These are phyloP conservation scores for Andricus curvator DNA, from an alignment of 2,888 invertebrate genomes.

Conservation along the genomic window DNA sequence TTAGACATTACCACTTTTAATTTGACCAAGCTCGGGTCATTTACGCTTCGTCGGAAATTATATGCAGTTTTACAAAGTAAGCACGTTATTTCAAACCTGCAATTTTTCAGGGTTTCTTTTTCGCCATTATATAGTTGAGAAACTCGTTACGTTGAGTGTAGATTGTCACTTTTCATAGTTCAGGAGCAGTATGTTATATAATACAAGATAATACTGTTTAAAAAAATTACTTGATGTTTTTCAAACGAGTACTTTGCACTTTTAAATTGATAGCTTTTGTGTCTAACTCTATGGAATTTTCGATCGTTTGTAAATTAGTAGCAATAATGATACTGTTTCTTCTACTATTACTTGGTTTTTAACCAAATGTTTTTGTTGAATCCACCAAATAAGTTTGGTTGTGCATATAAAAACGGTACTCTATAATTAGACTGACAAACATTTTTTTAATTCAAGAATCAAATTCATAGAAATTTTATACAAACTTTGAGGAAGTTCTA, in stretches of 20 bases:
- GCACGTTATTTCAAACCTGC: background rate
- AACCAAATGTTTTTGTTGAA: too few species aligned
- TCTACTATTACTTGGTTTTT: background rate
- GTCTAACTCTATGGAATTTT: background rate
- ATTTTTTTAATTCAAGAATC: too few species aligned
- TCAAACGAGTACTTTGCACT: background rate
- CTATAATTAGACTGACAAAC: too few species aligned
- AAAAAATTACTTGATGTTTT: background rate
- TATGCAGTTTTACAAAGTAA: background rate
- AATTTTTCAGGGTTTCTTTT: background rate
- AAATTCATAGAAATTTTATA: too few species aligned
- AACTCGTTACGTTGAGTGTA: too few species aligned
- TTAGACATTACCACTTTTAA: background rate
- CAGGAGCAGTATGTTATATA: too few species aligned
- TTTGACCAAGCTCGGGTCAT: background rate
- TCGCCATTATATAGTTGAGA: background rate
- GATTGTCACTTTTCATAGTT: too few species aligned
- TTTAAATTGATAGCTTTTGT: background rate
- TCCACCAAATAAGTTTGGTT: too few species aligned
- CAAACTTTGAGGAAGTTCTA: too few species aligned
- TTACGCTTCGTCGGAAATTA: constrained; percentile 22
- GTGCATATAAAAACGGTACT: too few species aligned
- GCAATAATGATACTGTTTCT: background rate
- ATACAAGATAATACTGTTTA: too few species aligned
- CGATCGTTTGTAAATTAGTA: background rate